Base-by-base conservation (phyloP, 2,888 invertebrate genomes). In the Euclidia mi region DNA sequence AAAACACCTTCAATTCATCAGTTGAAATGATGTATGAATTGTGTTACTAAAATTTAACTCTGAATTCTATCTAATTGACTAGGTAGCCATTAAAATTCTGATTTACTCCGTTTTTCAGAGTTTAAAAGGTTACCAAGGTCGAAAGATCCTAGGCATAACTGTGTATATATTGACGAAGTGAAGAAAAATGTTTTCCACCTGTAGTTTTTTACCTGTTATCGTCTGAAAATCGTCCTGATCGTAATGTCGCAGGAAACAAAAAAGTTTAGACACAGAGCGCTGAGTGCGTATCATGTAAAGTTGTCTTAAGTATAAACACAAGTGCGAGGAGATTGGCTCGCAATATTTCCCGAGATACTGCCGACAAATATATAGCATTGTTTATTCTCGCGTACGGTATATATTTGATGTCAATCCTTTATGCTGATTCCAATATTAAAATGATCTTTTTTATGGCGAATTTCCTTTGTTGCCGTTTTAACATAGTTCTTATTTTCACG, bases 341-440 rank as follows among this genome's bases (percentile, higher is more conserved):
- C 44, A 58, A 63, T 68, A 63, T 65, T 48, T n/a, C 44, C 37
- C 35, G 42, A 57, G n/a, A n/a, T n/a, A 56, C 46, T 49, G 40
- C 46, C 45, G 25, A 55, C 25, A 38, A 56, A 61, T 53, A 43
- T 46, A 51, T 51, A 47, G 28, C 38, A 34, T 47, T 51, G 45
- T 58, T 53, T 53, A 60, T 57, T 57, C 34, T 53, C 47, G 32
- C 41, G 42, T 58, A 46, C 43, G 59, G 65, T 47, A 62, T 58
- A 55, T 75, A 65, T 73, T 74, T 73, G 68, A 68, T 67, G 68
- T 61, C 72, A 74, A 74, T 73, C 75, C 62, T 68, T 59, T 73
- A 68, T 67, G 62, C 75, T 71, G 75, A 74, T 68, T 71, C 58
- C 68, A 63, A 74, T 73, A 74, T 74, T 68, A 73, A 71, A 73